Base-by-base conservation (phyloP, 35 echinoderm and acorn worm species). In the Heliocidaris erythrogramma region DNA sequence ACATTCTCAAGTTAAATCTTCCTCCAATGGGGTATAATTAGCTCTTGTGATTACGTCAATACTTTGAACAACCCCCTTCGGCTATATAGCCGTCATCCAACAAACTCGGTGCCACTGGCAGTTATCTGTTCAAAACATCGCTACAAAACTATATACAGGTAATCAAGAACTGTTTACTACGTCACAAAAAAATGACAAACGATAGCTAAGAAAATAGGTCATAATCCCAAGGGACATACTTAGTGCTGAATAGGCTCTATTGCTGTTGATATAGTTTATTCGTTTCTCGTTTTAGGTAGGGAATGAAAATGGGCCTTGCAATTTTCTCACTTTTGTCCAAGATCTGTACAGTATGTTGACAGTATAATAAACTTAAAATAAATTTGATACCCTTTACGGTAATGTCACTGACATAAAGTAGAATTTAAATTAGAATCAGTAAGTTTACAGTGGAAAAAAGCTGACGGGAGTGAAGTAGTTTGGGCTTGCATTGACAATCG, bases 41-140 rank as follows among this genome's bases (percentile, higher is more conserved):
- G 87, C 87, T 18, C 8, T 35, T 48, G 30, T 48, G 87, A 89
- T 89, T 89, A 89, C 87, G 87, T 89, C 87, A 89, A 89, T 17
- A 89, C 47, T 42, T 32, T 78, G 65, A 78, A 78, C 65, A n/a
- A 78, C 65, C 65, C 65, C 65, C 65, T 78, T 78, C 65, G 65
- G 65, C 65, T 27, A 78, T 16, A 69, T 78, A 78, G 65, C 65
- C n/a, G 65, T 78, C 65, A 78, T 78, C 65, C 65, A 78, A 27
- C 65, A 78, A 78, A 78, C 65, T 7, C 27, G 65, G 65, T 78
- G 65, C 65, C 65, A 78, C 65, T 18, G 65, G 65, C 65, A 78
- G n/a, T 78, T 78, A 78, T 78, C 65, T 27, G 65, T 8, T 78
- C 65, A 78, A 78, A 78, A 78, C 65, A 78, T 78, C 65, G 65